Percentiles rank a stretch among this genome's conserved stretches.
These are phyloP conservation scores for Eidolon dupreanum DNA, from an alignment of 2,797 vertebrate species.

Conservation along the genomic window DNA sequence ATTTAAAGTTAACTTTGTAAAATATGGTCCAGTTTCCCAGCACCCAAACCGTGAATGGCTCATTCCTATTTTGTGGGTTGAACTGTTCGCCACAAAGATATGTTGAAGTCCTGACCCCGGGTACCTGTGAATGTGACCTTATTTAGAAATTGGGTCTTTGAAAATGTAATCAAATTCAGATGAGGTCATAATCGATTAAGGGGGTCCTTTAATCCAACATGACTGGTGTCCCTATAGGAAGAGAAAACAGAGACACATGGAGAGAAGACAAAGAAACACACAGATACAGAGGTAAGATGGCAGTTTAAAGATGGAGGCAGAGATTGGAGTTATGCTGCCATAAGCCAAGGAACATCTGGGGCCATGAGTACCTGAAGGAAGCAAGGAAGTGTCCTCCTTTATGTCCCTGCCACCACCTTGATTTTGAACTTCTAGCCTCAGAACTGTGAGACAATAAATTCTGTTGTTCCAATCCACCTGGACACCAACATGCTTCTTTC, in stretches of 20 bases:
- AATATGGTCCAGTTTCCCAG: not conserved
- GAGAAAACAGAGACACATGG: not conserved
- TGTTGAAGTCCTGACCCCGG: not conserved
- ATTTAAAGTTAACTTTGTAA: not conserved
- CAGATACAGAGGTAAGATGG: not conserved
- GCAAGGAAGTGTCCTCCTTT: not conserved
- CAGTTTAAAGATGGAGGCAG: not conserved
- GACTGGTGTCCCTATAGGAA: not conserved
- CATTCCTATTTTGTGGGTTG: not conserved
- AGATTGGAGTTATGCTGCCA: not conserved
- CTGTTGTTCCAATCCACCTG: not conserved
- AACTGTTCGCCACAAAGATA: not conserved
- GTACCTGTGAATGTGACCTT: not conserved
- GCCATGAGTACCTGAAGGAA: not conserved
- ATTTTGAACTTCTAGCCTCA: not conserved
- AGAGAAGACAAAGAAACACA: not conserved
- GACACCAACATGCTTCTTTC: not conserved
- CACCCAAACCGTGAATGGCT: not conserved
- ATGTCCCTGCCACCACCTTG: not conserved
- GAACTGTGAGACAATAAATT: not conserved
- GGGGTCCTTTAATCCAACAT: not conserved
- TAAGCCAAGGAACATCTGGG: not conserved
- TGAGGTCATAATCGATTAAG: not conserved
- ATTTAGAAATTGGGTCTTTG: not conserved
- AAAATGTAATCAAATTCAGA: not conserved